Evolutionary conservation across 2,888 invertebrate genomes (phyloP), one percentile per base, ranked within the genome.

Genomic region (Sericinus montela): DNA sequence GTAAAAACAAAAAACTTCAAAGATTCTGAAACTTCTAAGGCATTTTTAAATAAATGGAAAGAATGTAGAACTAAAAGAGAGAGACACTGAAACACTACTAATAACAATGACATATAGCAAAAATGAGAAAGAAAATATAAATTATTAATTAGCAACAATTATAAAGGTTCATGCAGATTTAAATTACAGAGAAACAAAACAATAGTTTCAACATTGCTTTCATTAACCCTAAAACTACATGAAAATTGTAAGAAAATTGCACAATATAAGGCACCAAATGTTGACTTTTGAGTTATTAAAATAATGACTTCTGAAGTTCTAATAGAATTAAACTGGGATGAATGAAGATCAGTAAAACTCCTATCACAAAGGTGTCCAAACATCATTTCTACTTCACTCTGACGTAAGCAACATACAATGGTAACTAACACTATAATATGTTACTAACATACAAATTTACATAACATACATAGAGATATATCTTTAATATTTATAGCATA

Each of bases 401-500:
- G 15, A 40, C 35, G 28, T 36, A 44, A 40, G 28, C 34, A 19
- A 15, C 9, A 34, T 36, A 44, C 15, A 19, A 42, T 40, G 45
- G 50, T 50, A 50, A 50, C 45, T 45, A 44, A 45, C 15, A 44
- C 35, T 39, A 44, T 4, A 35, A 10, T 42, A 42, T 19, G 43
- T 34, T 10, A 32, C 13, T 32, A 16, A 45, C 16, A 16, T 14
- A 30, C 29, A 45, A 45, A 36, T 19, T 38, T 29, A 32, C 19
- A 15, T 35, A 36, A 35, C 30, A 11, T 23, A 25, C 9, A 37
- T 39, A 37, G 37, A 39, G 38, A 50, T 50, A 48, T 48, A 49
- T 50, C 30, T 40, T 34, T 19, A 50, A 45, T 50, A 45, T 45
- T 50, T 45, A 50, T 45, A 39, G 19, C 39, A 23, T 30, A 36